Percentiles rank a stretch among this genome's conserved stretches.
phyloP scores from a whole-genome alignment of 2,797 vertebrate species.

The Linurgus olivaceus region DNA sequence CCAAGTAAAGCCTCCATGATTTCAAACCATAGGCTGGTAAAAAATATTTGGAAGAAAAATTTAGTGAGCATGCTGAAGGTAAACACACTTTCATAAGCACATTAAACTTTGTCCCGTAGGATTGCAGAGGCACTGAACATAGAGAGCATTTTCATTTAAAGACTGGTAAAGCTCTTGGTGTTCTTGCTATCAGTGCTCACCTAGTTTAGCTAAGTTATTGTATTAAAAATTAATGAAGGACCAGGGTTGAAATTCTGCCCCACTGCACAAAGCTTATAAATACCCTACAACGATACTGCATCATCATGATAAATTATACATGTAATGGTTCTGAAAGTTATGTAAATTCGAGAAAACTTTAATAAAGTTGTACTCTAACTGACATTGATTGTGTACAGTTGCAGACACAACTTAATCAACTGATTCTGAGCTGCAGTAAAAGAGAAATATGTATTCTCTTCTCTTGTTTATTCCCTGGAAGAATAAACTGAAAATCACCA shows the following conservation, averaged over 20 bases:
- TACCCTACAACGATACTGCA: conserved; percentile 59
- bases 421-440: conserved; percentile 53
- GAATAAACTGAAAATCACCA: conserved; percentile 74
- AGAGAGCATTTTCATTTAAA: conserved; percentile 40
- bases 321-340: conserved; percentile 74
- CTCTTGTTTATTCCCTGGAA: conserved; percentile 72
- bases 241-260: conserved; percentile 73
- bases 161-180: neutral
- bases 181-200: conserved; percentile 50
- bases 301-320: conserved; percentile 74
- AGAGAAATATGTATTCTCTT: conserved; percentile 40
- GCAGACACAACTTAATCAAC: conserved; percentile 68
- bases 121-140: neutral
- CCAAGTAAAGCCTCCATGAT: neutral
- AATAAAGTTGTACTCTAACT: conserved; percentile 75
- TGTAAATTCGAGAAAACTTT: conserved; percentile 75
- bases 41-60: conserved; percentile 1
- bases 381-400: conserved; percentile 67
- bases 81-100: neutral
- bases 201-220: conserved; percentile 59
- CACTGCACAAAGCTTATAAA: conserved; percentile 68
- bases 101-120: neutral
- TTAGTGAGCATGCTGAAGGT: neutral
- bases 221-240: conserved; percentile 75
- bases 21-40: neutral